Evolutionary conservation across 2,113 vertebrate genomes (phyloP).

Genomic region (Pagrus major): DNA sequence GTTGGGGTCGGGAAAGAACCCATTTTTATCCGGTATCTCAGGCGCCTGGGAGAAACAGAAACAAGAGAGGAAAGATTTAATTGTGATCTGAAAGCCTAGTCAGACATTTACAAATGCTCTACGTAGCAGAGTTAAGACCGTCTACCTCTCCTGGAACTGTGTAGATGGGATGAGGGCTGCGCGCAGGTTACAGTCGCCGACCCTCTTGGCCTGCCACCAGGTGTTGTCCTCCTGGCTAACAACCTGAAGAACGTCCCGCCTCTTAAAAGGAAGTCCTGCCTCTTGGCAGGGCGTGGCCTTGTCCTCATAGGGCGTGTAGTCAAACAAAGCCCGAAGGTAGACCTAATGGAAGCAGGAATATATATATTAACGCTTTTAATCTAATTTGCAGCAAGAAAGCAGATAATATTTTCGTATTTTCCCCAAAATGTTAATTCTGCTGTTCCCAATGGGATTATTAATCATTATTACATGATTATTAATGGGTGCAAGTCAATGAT

Average conservation of each 20-base stretch:
- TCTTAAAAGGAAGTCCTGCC: conserved; percentile 92
- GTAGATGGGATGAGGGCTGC: conserved; percentile 94
- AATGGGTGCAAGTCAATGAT: background rate
- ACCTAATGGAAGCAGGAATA: conserved; percentile 83
- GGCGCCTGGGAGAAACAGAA: conserved; percentile 79
- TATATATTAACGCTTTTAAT: too few species aligned
- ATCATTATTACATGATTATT: too few species aligned
- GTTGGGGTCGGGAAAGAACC: conserved; percentile 84
- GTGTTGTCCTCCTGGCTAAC: conserved; percentile 94
- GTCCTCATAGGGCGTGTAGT: conserved; percentile 94
- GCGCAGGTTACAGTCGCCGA: conserved; percentile 92
- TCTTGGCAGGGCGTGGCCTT: conserved; percentile 96
- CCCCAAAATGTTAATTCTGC: background rate
- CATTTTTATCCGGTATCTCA: conserved; percentile 89
- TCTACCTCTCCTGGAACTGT: conserved; percentile 94
- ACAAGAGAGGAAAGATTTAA: background rate
- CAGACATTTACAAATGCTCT: background rate
- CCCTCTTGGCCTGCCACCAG: conserved; percentile 96
- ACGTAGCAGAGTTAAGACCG: background rate
- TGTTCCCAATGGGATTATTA: background rate
- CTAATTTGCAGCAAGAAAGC: background rate
- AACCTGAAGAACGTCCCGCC: conserved; percentile 92
- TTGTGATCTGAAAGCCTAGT: background rate
- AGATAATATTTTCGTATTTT: background rate
- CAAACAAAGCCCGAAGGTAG: conserved; percentile 92